phyloP scores from a whole-genome alignment of 2,113 vertebrate genomes.

The Verasper variegatus region DNA sequence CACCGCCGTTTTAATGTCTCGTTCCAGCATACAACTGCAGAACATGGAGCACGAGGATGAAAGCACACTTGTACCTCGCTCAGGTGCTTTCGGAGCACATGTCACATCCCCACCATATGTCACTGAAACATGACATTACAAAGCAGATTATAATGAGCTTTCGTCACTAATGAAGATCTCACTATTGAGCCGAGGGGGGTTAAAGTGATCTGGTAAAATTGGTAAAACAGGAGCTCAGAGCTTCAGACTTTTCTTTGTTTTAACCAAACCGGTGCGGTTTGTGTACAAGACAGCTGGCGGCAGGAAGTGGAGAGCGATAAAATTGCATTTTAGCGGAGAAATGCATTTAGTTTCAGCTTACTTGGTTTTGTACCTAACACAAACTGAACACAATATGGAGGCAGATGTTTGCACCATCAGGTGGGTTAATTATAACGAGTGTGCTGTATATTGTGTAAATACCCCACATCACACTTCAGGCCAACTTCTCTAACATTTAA shows the following conservation, averaged over 20 bases:
- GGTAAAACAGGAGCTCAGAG: neutral
- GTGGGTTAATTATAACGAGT: slow-evolving; percentile 27
- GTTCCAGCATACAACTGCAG: slow-evolving; percentile 14
- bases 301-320: neutral
- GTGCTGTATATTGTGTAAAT: slow-evolving; percentile 3
- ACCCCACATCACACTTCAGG: neutral
- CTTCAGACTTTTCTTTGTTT: neutral
- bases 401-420: slow-evolving; percentile 32
- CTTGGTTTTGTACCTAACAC: neutral
- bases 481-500: slow-evolving; percentile 5
- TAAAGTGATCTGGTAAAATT: neutral
- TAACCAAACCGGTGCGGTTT: neutral
- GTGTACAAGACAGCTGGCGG: slow-evolving; percentile 10
- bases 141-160: slow-evolving; percentile 22
- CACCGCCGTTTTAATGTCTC: slow-evolving; percentile 35
- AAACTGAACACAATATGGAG: slow-evolving; percentile 6
- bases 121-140: slow-evolving; percentile 42
- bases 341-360: slow-evolving; percentile 1
- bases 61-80: slow-evolving; percentile 42
- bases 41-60: slow-evolving; percentile 55
- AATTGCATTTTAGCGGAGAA: slow-evolving; percentile 20
- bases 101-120: slow-evolving; percentile 49
- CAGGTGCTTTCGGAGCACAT: slow-evolving; percentile 54
- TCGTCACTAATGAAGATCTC: slow-evolving; percentile 1
- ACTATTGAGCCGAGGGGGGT: slow-evolving; percentile 5